These are phyloP conservation scores for Chaenogobius annularis DNA, from an alignment of 2,113 vertebrate genomes.

Conservation along the genomic window DNA sequence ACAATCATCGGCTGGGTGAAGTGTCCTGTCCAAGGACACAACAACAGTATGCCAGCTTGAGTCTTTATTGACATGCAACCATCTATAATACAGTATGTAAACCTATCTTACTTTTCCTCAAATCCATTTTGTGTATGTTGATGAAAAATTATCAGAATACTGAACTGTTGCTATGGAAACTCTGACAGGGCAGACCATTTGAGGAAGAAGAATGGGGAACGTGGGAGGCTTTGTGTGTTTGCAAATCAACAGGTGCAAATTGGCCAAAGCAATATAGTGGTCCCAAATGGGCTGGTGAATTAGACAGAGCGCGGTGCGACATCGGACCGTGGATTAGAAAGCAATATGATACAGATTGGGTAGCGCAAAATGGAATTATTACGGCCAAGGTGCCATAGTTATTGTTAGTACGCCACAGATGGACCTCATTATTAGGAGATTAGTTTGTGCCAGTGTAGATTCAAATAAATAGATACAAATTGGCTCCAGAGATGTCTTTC, in stretches of 20 bases:
- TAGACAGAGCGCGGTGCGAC: constrained; percentile 53
- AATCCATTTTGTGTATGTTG: not conserved
- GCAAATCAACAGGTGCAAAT: constrained; percentile 67
- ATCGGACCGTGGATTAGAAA: constrained; percentile 51
- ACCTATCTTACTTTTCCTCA: not conserved
- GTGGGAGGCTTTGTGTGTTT: constrained; percentile 20
- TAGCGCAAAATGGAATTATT: constrained; percentile 50
- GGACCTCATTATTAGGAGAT: constrained; percentile 71
- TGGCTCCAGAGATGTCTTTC: constrained; percentile 41
- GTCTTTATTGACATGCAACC: too few relatives aligned
- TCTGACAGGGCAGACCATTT: constrained; percentile 67
- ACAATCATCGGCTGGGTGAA: too few relatives aligned
- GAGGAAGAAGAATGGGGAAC: constrained; percentile 27
- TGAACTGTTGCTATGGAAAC: constrained; percentile 78
- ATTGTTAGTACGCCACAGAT: constrained; percentile 53
- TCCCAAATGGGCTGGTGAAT: constrained; percentile 60
- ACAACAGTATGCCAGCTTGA: too few relatives aligned
- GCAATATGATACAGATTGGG: constrained; percentile 52
- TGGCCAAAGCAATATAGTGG: constrained; percentile 43
- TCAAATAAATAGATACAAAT: constrained; percentile 19
- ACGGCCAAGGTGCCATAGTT: constrained; percentile 54
- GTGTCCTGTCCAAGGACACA: too few relatives aligned
- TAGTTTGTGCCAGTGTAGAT: constrained; percentile 43
- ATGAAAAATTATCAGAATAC: constrained; percentile 67
- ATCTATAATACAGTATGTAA: not conserved